Evolutionary conservation across 2,797 vertebrate species (phyloP).

Genomic region (Falco concolor): DNA sequence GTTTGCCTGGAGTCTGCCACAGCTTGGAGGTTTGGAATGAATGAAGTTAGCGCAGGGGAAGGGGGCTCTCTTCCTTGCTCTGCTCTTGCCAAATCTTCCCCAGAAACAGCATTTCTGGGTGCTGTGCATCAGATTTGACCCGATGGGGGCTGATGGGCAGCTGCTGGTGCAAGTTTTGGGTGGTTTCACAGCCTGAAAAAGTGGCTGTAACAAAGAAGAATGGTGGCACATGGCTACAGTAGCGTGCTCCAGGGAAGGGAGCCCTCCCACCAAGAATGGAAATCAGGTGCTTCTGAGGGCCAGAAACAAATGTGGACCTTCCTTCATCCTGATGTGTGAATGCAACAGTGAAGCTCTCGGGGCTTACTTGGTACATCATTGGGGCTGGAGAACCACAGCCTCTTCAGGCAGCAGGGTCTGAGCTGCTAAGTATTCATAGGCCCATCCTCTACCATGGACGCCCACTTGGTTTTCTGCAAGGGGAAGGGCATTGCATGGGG

Average conservation of each 20-base stretch:
- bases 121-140: background rate
- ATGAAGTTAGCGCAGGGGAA: background rate
- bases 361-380: rapidly evolving
- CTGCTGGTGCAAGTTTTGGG: background rate
- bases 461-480: background rate
- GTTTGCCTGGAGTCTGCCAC: background rate
- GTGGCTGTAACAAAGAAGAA: background rate
- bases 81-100: background rate
- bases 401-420: background rate
- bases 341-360: background rate
- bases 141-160: rapidly evolving
- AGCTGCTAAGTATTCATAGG: background rate
- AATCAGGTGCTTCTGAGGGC: background rate
- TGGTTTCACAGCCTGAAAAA: background rate
- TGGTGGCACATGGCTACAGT: rapidly evolving
- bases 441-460: rapidly evolving
- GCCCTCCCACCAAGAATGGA: background rate
- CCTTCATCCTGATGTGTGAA: background rate
- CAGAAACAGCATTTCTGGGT: background rate
- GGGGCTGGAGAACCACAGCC: background rate
- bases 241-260: background rate
- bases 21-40: background rate
- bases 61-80: background rate
- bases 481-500: background rate
- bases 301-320: rapidly evolving